Evolutionary conservation across 2,888 invertebrate species (phyloP).

Genomic region (Thera britannica): DNA sequence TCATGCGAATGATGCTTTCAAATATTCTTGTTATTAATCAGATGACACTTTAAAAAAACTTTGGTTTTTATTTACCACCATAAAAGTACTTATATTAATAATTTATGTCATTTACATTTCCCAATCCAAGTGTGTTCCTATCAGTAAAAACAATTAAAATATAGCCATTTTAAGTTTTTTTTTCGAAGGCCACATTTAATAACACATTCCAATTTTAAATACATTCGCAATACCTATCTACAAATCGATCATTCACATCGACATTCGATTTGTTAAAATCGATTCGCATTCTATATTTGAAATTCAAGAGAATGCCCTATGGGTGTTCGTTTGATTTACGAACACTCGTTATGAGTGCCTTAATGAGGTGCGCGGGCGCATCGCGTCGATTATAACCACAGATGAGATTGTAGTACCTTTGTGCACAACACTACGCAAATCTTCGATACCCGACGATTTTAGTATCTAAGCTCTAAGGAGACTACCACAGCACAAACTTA

Average conservation of each 20-base stretch:
- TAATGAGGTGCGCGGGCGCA: constrained; percentile 77
- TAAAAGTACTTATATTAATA: too few relatives aligned
- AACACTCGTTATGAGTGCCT: constrained; percentile 72
- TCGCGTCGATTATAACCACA: constrained; percentile 50
- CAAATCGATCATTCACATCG: constrained; percentile 69
- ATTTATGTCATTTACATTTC: too few relatives aligned
- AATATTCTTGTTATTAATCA: neutral
- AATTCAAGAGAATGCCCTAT: constrained; percentile 73
- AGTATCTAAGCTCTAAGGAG: too few relatives aligned
- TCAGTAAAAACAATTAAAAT: too few relatives aligned
- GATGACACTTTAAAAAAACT: neutral
- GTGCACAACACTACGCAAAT: too few relatives aligned
- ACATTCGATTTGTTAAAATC: constrained; percentile 51
- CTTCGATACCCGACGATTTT: too few relatives aligned
- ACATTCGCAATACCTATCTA: constrained; percentile 29
- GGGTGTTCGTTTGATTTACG: constrained; percentile 79
- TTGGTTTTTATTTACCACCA: too few relatives aligned
- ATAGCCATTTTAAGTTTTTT: too few relatives aligned
- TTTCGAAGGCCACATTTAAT: neutral
- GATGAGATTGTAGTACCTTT: constrained; percentile 16
- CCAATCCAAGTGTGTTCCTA: too few relatives aligned
- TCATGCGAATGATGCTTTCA: neutral
- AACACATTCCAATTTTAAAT: constrained; percentile 33
- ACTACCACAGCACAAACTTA: too few relatives aligned
- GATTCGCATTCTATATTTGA: constrained; percentile 51